A percentile compares a stretch with the other conserved stretches of the same genome.
Conservation (phyloP, 1,140 invertebrate species). For the Oryctes rhinoceros region DNA sequence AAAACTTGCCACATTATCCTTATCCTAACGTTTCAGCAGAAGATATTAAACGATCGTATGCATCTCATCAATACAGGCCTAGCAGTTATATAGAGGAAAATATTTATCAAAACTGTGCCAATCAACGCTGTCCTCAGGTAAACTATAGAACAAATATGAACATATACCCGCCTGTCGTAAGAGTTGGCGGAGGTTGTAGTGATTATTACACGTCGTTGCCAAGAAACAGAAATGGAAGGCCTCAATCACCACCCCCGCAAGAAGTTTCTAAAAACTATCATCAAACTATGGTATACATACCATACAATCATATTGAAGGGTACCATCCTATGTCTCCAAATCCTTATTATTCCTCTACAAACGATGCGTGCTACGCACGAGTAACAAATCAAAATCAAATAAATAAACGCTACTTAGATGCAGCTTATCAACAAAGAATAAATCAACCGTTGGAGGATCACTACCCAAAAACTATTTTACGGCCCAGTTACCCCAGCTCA, state of each 20-base stretch:
- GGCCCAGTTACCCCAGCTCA: conserved; percentile 50
- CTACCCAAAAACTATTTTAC: conserved; percentile 39
- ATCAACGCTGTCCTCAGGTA: conserved; percentile 61
- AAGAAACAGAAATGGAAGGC: conserved; percentile 62
- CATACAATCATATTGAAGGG: conserved; percentile 68
- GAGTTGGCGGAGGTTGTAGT: conserved; percentile 55
- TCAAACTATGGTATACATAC: conserved; percentile 79
- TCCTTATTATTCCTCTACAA: conserved; percentile 59
- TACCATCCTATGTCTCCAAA: conserved; percentile 51
- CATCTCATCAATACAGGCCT: conserved; percentile 59
- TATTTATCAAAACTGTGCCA: conserved; percentile 65
- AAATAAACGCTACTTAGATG: conserved; percentile 56
- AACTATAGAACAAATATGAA: conserved; percentile 59
- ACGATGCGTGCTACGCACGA: conserved; percentile 52
- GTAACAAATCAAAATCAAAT: conserved; percentile 59
- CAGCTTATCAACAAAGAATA: conserved; percentile 60
- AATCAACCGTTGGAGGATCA: conserved; percentile 48
- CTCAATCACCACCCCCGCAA: conserved; percentile 72
- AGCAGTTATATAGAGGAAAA: conserved; percentile 58
- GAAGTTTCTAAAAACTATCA: conserved; percentile 66
- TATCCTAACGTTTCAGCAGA: conserved; percentile 50
- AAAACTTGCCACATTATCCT: conserved; percentile 50
- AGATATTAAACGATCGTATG: conserved; percentile 52
- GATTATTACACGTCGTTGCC: conserved; percentile 64
- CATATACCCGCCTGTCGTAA: conserved; percentile 52